Conservation (phyloP, 2,888 invertebrate genomes). For the Stomorhina lunata region DNA sequence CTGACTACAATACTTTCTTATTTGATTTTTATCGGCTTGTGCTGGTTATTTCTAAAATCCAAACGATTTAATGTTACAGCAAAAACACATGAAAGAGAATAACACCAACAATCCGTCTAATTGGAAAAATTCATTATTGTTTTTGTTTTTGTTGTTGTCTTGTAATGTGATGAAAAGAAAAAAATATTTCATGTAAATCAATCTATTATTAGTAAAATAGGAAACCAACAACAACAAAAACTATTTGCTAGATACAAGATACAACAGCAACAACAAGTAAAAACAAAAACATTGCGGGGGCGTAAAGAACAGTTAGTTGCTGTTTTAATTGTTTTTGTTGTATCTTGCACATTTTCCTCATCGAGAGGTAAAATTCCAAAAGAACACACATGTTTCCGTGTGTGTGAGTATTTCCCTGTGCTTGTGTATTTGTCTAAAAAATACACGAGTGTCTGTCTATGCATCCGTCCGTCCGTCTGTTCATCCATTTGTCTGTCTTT, state of each 20-base stretch:
- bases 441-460: background rate
- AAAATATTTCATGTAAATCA: slow-evolving; percentile 34
- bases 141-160: background rate
- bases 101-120: slow-evolving; percentile 1
- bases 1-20: too few species aligned
- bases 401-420: background rate
- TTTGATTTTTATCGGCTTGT: too few species aligned
- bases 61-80: background rate
- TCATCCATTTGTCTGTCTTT: background rate
- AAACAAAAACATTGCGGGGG: slow-evolving; percentile 60
- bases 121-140: slow-evolving; percentile 35
- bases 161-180: slow-evolving; percentile 20
- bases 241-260: background rate
- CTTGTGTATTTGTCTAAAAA: background rate
- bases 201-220: slow-evolving; percentile 45
- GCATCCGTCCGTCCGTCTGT: background rate
- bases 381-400: background rate
- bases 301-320: slow-evolving; percentile 54
- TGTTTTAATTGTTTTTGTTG: slow-evolving; percentile 24
- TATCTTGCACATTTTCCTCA: slow-evolving; percentile 29
- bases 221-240: slow-evolving; percentile 2
- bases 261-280: background rate
- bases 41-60: too few species aligned
- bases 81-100: background rate
- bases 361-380: background rate